phyloP scores from a whole-genome alignment of 1,140 invertebrate genomes.

The Steinernema khuongi region DNA sequence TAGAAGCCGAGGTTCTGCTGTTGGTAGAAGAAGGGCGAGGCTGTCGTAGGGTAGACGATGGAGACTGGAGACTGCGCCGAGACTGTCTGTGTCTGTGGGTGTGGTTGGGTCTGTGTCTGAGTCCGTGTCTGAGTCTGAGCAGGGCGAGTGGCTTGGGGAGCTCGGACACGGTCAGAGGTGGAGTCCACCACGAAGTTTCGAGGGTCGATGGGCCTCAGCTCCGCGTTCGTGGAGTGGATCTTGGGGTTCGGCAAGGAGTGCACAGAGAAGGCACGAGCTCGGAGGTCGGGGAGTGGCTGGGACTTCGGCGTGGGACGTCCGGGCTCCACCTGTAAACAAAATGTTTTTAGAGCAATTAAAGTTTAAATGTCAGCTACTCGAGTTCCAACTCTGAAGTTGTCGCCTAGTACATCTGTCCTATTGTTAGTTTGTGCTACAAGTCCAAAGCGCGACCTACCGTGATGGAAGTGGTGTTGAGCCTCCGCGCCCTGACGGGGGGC shows the following conservation, averaged over 20 bases:
- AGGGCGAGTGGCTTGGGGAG: neutral
- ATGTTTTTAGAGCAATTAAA: too few relatives aligned
- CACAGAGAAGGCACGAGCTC: neutral
- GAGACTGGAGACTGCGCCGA: neutral
- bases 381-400: too few relatives aligned
- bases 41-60: neutral
- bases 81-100: neutral
- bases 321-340: neutral
- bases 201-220: neutral
- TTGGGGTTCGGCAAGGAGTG: neutral
- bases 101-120: neutral
- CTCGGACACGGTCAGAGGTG: neutral
- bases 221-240: neutral
- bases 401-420: too few relatives aligned
- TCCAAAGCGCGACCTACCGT: too few relatives aligned
- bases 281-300: neutral
- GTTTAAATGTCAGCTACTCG: too few relatives aligned
- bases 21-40: neutral
- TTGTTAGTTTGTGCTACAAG: too few relatives aligned
- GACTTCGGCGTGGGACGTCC: neutral
- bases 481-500: neutral
- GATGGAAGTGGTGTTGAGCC: neutral
- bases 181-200: neutral
- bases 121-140: neutral
- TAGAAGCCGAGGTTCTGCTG: constrained; percentile 4